Percentiles rank a stretch among this genome's conserved stretches.
These are phyloP conservation scores for Polypterus bichir DNA, from an alignment of 2,113 vertebrate species.

Conservation along the genomic window DNA sequence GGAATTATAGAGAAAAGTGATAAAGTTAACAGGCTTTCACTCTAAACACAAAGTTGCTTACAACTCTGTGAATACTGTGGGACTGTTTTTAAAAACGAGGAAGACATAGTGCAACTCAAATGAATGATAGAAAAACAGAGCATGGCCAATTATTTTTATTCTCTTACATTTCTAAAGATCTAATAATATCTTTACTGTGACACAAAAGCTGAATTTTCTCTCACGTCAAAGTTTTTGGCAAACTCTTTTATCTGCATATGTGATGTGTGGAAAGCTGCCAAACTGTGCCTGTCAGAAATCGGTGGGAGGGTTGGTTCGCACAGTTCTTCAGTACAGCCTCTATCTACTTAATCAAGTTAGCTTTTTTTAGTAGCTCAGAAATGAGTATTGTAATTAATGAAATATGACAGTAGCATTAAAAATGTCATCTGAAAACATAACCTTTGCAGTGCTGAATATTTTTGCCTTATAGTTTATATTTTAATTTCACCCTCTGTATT, in stretches of 20 bases:
- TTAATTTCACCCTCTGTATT: too few relatives aligned
- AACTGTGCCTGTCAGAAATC: slow-evolving; percentile 7
- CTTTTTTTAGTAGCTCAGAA: too few relatives aligned
- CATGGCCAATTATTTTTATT: background rate
- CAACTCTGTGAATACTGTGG: too few relatives aligned
- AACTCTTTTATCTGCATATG: slow-evolving; percentile 1
- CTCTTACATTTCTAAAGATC: slow-evolving; percentile 4
- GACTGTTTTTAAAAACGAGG: background rate
- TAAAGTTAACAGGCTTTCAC: too few relatives aligned
- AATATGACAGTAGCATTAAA: too few relatives aligned
- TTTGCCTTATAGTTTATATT: too few relatives aligned
- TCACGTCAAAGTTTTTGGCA: slow-evolving; percentile 1
- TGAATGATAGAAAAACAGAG: background rate
- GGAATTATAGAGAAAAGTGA: too few relatives aligned
- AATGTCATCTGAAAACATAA: too few relatives aligned
- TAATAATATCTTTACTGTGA: slow-evolving; percentile 1
- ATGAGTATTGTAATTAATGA: too few relatives aligned
- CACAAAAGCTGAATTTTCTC: slow-evolving; percentile 6
- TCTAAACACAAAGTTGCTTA: too few relatives aligned
- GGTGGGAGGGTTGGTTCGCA: background rate
- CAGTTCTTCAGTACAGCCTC: slow-evolving; percentile 1
- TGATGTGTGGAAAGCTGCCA: slow-evolving; percentile 2
- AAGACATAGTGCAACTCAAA: background rate
- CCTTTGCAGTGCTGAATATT: too few relatives aligned
- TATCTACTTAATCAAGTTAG: background rate